Base-by-base conservation (phyloP, 1,140 invertebrate genomes). In the Globodera ellingtonae region DNA sequence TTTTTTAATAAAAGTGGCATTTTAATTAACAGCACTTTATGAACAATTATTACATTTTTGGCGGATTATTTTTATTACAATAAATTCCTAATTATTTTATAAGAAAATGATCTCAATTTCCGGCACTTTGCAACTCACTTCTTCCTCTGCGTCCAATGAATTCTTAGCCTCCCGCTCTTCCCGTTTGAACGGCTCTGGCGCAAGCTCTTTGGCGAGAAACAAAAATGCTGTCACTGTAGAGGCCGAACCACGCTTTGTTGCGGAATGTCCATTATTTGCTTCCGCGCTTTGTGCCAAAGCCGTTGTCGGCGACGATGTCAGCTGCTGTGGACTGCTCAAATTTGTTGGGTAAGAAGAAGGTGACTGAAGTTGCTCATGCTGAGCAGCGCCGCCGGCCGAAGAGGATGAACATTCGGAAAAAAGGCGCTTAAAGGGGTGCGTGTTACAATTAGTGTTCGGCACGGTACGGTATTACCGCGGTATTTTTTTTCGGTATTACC, bases 381-480 rank as follows among this genome's bases (percentile, higher is more conserved):
- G 73, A 10, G 72, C 71, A 48, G 66, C 70, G n/a, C 56, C 50
- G 52, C 69, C 72, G 21, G 65, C 67, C 52, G 72, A 72, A 15
- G 56, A 18, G 56, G 75, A 62, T 47, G 75, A n/a, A 81, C 75
- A 77, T 48, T 77, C 75, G 5, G 75, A 77, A 21, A 77, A 77
- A 69, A 77, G 75, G 44, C 75, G 75, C 75, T 76, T 21, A 59
- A 76, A 7, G 35, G n/a, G 44, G 35, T 35, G 35, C 35, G 1
- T 35, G 35, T 35, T 35, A 35, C 35, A 35, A n/a, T n/a, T 24
- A 24, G 24, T 24, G 24, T 24, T 24, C 24, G 24, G 24, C 24
- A 24, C 24, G 24, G 24, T 24, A 24, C 24, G 24, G 24, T 24
- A 24, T 24, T 24, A 24, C 24, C 24, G 24, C 24, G 24, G 24